Evolutionary conservation across 2,797 vertebrate species (phyloP).

Genomic region (Paguma larvata): DNA sequence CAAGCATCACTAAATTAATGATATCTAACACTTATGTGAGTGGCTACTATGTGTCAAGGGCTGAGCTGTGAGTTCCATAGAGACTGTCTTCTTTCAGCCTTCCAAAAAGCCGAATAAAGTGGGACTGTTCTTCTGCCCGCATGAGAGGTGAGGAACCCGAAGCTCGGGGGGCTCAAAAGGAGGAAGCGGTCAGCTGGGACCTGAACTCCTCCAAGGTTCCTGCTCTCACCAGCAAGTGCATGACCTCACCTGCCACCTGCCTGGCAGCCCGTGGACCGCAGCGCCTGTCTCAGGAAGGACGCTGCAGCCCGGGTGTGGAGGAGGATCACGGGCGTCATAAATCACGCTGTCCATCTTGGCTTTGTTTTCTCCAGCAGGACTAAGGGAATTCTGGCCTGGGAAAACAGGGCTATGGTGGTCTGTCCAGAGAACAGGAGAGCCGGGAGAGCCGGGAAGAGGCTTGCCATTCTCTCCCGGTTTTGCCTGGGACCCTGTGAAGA

Average conservation of each 20-base stretch:
- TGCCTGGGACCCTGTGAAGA: not conserved
- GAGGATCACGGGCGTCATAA: not conserved
- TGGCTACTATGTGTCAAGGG: not conserved
- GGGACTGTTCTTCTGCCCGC: not conserved
- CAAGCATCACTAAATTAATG: too few relatives aligned
- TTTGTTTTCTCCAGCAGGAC: not conserved
- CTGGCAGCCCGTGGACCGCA: rapidly evolving
- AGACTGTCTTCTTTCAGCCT: not conserved
- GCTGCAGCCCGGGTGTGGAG: rapidly evolving
- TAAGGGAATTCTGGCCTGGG: not conserved
- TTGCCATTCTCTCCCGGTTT: not conserved
- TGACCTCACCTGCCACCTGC: not conserved
- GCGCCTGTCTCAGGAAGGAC: not conserved
- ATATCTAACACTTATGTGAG: not conserved
- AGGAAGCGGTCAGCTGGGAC: not conserved
- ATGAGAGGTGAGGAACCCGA: not conserved
- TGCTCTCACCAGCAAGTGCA: not conserved
- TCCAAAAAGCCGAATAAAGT: not conserved
- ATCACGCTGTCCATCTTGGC: too few relatives aligned
- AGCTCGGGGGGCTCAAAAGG: not conserved
- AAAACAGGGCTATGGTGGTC: rapidly evolving
- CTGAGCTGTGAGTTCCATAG: not conserved
- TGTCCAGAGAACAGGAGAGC: not conserved
- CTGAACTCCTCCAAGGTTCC: rapidly evolving
- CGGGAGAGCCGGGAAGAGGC: not conserved